Evolutionary conservation across 2,888 invertebrate genomes (phyloP).

Genomic region (Halocaridina rubra): DNA sequence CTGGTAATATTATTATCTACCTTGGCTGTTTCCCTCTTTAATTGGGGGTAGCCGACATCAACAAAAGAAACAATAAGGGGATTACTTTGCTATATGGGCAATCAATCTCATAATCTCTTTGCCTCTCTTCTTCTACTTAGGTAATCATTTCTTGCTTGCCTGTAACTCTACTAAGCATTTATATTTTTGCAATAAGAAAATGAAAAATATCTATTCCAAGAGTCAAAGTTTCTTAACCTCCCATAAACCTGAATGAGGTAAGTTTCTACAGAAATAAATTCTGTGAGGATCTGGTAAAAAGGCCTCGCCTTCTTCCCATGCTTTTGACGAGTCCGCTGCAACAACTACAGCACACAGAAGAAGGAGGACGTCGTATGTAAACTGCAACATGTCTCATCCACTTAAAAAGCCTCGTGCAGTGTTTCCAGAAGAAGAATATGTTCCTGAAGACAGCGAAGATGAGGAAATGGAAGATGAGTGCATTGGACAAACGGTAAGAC

Average conservation of each 20-base stretch:
- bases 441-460: conserved; percentile 23
- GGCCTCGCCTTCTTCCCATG: not conserved
- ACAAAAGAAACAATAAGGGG: no score
- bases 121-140: no score
- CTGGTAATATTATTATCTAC: no score
- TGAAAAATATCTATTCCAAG: not conserved
- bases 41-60: no score
- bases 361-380: no score
- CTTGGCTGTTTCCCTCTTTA: no score
- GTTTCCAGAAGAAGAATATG: conserved; percentile 39
- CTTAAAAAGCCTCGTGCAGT: conserved; percentile 53
- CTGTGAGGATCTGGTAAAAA: not conserved
- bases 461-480: conserved; percentile 34
- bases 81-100: no score
- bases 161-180: no score
- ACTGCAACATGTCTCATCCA: conserved; percentile 24
- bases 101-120: no score
- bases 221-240: not conserved
- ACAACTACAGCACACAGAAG: no score
- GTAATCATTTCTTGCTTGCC: no score
- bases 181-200: no score
- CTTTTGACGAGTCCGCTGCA: not conserved
- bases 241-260: not conserved
- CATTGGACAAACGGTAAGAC: conserved; percentile 45
- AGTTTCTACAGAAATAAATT: not conserved